These are phyloP conservation scores for Tapera naevia DNA, from an alignment of 2,797 vertebrate species.

Conservation along the genomic window DNA sequence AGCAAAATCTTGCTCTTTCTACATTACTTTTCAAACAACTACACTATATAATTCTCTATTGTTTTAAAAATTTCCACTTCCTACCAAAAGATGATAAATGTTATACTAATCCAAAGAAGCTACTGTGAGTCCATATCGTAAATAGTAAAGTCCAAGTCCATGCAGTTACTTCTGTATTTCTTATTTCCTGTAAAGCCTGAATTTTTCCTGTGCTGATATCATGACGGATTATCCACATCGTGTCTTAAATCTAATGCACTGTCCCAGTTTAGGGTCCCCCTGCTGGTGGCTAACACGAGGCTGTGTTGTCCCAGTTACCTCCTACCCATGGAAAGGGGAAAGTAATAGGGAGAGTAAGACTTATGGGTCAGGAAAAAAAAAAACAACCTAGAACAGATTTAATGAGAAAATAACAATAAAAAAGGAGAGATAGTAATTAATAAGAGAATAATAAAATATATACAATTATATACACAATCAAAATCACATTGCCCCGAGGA, in stretches of 20 bases:
- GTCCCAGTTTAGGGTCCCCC: too few species aligned
- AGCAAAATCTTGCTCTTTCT: not conserved
- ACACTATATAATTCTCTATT: not conserved
- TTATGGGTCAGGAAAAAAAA: too few species aligned
- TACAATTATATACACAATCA: too few species aligned
- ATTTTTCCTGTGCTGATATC: not conserved
- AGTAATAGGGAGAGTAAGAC: too few species aligned
- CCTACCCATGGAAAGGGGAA: too few species aligned
- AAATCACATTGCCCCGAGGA: too few species aligned
- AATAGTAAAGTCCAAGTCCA: not conserved
- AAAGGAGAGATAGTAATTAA: too few species aligned
- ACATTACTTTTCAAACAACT: not conserved
- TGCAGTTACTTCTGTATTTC: not conserved
- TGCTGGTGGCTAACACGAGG: too few species aligned
- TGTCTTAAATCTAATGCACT: not conserved
- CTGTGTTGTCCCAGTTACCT: too few species aligned
- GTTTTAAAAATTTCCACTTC: not conserved
- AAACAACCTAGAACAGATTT: too few species aligned
- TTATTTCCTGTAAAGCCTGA: not conserved
- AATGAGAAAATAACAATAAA: too few species aligned
- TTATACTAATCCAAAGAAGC: not conserved
- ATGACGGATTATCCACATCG: not conserved
- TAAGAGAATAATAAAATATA: too few species aligned
- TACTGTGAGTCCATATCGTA: not conserved
- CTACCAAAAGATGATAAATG: not conserved